Evolutionary conservation across 2,888 invertebrate genomes (phyloP), one percentile per base, ranked within the genome.

Genomic region (Dynastes maya): DNA sequence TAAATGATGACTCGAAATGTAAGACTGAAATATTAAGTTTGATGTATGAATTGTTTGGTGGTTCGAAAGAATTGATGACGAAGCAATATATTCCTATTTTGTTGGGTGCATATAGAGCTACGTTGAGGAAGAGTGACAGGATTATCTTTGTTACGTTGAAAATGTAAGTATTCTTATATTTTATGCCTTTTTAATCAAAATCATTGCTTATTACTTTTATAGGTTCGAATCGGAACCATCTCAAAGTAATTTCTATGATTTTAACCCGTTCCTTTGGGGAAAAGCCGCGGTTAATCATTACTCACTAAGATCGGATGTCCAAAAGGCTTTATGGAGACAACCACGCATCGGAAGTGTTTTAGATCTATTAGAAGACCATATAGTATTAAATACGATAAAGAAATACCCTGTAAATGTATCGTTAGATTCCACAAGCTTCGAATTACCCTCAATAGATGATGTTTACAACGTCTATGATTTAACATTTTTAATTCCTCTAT

Each of bases 221-320:
- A 88, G 88, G 83, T 88, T 86, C 77, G 88, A 87, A 82, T 82
- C 83, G 2, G 81, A 81, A 27, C 80, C 86, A 1, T 82, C 83
- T 0, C 83, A 85, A 79, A 88, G 87, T 0, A 77, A 82, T 71
- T 88, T 88, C 80, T 86, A 86, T 77, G 87, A 88, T 71, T 89
- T 87, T 81, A 87, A 94, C 81, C 97, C 97, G 0, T 95, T 95
- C 84, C 89, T 97, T 0, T 97, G 96, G 94, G 96, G 97, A 0
- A 93, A 93, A 85, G 92, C 94, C 2, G 97, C 96, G 0, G 93
- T 95, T 0, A 92, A 92, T 72, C 93, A 95, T 86, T 96, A 96
- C 85, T 93, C 95, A 1, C 91, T 95, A 0, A 90, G 92, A 71
- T 91, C 91, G 16, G 90, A 91, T 71, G 86, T 89, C 0, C 90